phyloP scores from a whole-genome alignment of 2,888 invertebrate species.

The Lepeophtheirus nordmannii region DNA sequence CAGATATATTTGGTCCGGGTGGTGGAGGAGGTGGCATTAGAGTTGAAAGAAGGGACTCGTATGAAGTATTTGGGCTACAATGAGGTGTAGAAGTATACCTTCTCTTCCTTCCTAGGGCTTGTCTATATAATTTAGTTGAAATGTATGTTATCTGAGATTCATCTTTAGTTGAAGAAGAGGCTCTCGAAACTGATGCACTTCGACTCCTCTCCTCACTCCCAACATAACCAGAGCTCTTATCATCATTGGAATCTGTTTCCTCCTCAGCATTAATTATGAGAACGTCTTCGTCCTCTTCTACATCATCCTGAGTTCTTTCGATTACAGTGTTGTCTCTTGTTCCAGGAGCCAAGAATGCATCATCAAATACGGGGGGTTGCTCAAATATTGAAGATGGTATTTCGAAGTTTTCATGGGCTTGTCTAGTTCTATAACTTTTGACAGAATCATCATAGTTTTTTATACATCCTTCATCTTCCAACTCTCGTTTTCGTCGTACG shows the following conservation, averaged over 20 bases:
- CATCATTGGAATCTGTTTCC: neutral
- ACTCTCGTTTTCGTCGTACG: neutral
- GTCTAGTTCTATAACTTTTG: neutral
- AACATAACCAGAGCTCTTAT: neutral
- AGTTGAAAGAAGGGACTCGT: neutral
- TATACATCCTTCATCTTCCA: neutral
- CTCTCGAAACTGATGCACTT: neutral
- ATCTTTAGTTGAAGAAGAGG: neutral
- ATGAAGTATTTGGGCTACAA: neutral
- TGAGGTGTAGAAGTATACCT: neutral
- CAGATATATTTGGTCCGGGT: neutral
- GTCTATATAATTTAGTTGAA: neutral
- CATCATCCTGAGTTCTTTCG: neutral
- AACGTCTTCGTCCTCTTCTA: neutral
- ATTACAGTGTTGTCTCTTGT: too few relatives aligned
- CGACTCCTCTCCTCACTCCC: conserved; percentile 2
- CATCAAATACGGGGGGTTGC: neutral
- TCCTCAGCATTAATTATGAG: neutral
- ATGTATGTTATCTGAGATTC: neutral
- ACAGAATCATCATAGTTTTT: neutral
- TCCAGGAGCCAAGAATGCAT: neutral
- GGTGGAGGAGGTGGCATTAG: neutral
- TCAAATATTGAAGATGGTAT: neutral
- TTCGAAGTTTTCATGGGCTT: neutral
- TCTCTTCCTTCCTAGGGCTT: neutral